phyloP scores from a whole-genome alignment of 2,888 invertebrate genomes.

The Ligdia adustata region DNA sequence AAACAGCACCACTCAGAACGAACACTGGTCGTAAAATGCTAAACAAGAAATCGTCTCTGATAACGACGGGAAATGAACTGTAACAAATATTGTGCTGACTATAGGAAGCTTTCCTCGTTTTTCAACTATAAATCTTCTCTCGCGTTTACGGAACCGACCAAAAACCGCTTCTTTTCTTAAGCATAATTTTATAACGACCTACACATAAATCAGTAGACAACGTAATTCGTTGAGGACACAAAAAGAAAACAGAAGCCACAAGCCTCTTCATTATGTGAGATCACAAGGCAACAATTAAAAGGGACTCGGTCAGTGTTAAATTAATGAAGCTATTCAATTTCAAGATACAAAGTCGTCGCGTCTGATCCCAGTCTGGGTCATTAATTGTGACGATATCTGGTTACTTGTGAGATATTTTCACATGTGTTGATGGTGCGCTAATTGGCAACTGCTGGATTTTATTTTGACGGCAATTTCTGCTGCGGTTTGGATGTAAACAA shows the following conservation, averaged over 20 bases:
- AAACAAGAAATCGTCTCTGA: constrained; percentile 14
- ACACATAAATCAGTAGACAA: constrained; percentile 32
- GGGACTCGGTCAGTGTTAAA: constrained; percentile 49
- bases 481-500: constrained; percentile 10
- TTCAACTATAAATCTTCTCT: constrained; percentile 26
- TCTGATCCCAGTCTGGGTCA: constrained; percentile 49
- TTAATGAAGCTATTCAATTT: constrained; percentile 64
- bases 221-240: constrained; percentile 17
- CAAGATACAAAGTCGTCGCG: constrained; percentile 49
- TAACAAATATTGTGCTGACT: constrained; percentile 21
- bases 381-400: constrained; percentile 50
- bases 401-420: constrained; percentile 44
- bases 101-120: constrained; percentile 20
- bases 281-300: constrained; percentile 47
- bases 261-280: constrained; percentile 46
- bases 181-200: constrained; percentile 29
- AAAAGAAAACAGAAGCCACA: constrained; percentile 34
- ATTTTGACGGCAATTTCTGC: constrained; percentile 20
- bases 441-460: constrained; percentile 44
- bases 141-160: constrained; percentile 13
- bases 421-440: constrained; percentile 40
- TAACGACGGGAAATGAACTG: constrained; percentile 15
- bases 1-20: constrained; percentile 4
- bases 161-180: constrained; percentile 17
- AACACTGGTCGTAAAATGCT: constrained; percentile 13